A percentile compares a stretch with the other conserved stretches of the same genome.
Evolutionary conservation across 2,888 invertebrate species (phyloP).

Genomic region (Macaria notata): DNA sequence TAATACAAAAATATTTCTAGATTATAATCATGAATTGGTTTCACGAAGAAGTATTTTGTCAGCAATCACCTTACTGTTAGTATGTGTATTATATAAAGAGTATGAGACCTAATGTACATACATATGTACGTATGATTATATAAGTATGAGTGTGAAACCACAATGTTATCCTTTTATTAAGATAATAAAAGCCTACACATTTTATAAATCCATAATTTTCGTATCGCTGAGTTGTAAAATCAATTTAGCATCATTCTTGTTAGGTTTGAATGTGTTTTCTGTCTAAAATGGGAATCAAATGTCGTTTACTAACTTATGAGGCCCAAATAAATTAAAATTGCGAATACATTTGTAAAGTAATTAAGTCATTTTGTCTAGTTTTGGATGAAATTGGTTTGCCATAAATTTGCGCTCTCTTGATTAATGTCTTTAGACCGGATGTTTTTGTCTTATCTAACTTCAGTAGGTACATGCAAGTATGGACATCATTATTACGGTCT

Average conservation of each 20-base stretch:
- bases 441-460: background rate
- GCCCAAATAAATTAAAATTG: slow-evolving; percentile 4
- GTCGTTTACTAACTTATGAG: slow-evolving; percentile 1
- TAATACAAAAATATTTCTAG: too few relatives aligned
- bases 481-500: too few relatives aligned
- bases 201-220: slow-evolving; percentile 2
- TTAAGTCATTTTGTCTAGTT: slow-evolving; percentile 6
- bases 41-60: too few relatives aligned
- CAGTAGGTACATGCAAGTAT: slow-evolving; percentile 3
- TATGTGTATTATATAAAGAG: too few relatives aligned
- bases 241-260: slow-evolving; percentile 2
- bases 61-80: too few relatives aligned
- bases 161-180: too few relatives aligned
- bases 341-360: background rate
- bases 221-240: slow-evolving; percentile 7
- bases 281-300: slow-evolving; percentile 7
- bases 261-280: slow-evolving; percentile 2
- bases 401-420: slow-evolving; percentile 3
- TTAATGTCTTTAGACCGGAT: slow-evolving; percentile 4
- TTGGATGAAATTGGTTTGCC: slow-evolving; percentile 5
- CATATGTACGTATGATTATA: too few relatives aligned
- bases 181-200: background rate
- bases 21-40: too few relatives aligned
- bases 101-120: too few relatives aligned
- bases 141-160: too few relatives aligned